A percentile compares a stretch with the other conserved stretches of the same genome.
phyloP scores from a whole-genome alignment of 2,888 invertebrate genomes.

The Caenorhabditis drosophilae region DNA sequence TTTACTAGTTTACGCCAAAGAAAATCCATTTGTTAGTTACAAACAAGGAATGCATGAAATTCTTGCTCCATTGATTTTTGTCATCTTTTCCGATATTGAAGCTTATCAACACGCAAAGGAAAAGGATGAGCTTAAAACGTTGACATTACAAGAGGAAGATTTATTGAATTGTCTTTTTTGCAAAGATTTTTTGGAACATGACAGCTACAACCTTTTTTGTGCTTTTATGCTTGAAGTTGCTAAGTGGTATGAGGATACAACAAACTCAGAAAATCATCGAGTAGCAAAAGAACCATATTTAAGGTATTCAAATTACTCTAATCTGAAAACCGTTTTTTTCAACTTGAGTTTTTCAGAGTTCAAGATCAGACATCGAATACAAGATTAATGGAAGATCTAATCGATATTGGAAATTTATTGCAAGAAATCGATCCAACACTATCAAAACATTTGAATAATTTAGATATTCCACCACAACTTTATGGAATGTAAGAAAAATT shows the following conservation, averaged over 20 bases:
- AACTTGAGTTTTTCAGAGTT: constrained; percentile 8
- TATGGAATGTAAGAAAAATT: constrained; percentile 79
- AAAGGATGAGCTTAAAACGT: constrained; percentile 67
- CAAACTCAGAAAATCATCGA: not conserved
- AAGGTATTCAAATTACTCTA: not conserved
- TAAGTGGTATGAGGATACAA: constrained; percentile 48
- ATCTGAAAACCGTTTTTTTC: not conserved
- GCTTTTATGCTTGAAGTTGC: constrained; percentile 52
- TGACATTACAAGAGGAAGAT: constrained; percentile 40
- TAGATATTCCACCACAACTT: constrained; percentile 83
- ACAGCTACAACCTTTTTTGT: constrained; percentile 74
- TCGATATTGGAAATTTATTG: constrained; percentile 74
- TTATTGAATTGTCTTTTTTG: constrained; percentile 77
- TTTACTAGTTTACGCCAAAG: constrained; percentile 75
- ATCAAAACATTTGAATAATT: constrained; percentile 76
- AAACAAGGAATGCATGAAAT: constrained; percentile 88
- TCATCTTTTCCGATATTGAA: constrained; percentile 80
- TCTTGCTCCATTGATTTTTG: constrained; percentile 81
- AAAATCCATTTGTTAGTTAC: constrained; percentile 79
- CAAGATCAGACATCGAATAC: constrained; percentile 45
- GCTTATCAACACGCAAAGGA: constrained; percentile 76
- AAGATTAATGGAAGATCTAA: constrained; percentile 52
- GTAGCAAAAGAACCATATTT: constrained; percentile 19
- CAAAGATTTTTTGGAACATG: constrained; percentile 77
- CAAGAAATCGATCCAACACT: constrained; percentile 76